Conservation (phyloP, 2,888 invertebrate species). For the Thymelicus lineola region DNA sequence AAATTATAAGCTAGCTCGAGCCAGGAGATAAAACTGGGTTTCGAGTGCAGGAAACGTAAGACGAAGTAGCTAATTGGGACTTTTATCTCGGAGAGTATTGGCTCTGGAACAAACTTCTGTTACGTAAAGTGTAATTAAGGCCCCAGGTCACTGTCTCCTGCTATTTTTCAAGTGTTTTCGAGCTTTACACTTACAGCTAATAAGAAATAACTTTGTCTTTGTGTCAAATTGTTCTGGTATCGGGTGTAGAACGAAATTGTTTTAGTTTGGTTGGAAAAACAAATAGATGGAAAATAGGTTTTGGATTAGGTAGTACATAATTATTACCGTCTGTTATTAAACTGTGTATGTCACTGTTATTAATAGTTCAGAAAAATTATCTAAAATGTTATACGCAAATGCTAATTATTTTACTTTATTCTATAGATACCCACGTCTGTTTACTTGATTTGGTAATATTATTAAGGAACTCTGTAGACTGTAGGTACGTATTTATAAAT, state of each 20-base stretch:
- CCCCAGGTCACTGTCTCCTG: slow-evolving; percentile 1
- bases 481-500: too few species aligned
- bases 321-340: too few species aligned
- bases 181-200: not conserved
- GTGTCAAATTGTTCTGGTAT: not conserved
- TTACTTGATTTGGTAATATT: too few species aligned
- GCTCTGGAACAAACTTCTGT: slow-evolving; percentile 4
- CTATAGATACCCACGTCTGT: too few species aligned
- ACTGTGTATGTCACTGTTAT: too few species aligned
- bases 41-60: slow-evolving; percentile 12
- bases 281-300: too few species aligned
- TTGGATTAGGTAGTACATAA: too few species aligned
- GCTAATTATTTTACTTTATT: too few species aligned
- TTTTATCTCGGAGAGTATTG: slow-evolving; percentile 12
- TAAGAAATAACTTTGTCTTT: not conserved
- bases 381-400: too few species aligned
- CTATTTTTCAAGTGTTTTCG: slow-evolving; percentile 1
- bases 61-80: slow-evolving; percentile 14
- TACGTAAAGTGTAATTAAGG: slow-evolving; percentile 4
- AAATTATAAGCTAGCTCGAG: slow-evolving; percentile 15
- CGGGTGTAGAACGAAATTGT: not conserved
- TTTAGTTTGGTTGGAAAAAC: not conserved
- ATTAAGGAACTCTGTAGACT: too few species aligned
- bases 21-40: not conserved
- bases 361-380: too few species aligned